phyloP scores from a whole-genome alignment of 2,797 vertebrate species.

The Lindbergichthys nudifrons region DNA sequence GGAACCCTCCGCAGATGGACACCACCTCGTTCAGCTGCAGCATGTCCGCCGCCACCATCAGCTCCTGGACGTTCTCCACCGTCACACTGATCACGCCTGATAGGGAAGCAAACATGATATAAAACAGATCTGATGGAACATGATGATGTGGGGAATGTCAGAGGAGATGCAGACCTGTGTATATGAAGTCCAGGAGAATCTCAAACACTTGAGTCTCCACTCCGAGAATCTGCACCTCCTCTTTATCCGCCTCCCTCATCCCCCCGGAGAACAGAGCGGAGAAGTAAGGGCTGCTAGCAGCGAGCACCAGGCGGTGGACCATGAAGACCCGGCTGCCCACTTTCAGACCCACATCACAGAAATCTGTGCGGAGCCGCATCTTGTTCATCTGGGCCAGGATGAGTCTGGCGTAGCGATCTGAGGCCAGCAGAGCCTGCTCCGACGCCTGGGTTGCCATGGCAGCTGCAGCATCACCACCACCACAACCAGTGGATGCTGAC shows the following conservation, averaged over 20 bases:
- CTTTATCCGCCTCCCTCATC: slow-evolving; percentile 93
- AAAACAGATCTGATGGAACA: background rate
- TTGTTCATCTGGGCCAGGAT: slow-evolving; percentile 95
- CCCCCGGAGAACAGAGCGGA: slow-evolving; percentile 92
- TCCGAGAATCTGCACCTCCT: slow-evolving; percentile 92
- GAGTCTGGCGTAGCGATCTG: slow-evolving; percentile 89
- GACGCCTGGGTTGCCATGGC: slow-evolving; percentile 59
- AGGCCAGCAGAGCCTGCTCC: slow-evolving; percentile 81
- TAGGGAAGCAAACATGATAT: background rate
- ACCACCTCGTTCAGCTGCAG: slow-evolving; percentile 95
- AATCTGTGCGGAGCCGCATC: slow-evolving; percentile 89
- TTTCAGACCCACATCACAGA: slow-evolving; percentile 93
- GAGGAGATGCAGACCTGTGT: slow-evolving; percentile 81
- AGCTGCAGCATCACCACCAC: slow-evolving; percentile 46
- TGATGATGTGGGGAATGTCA: background rate
- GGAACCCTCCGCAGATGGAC: slow-evolving; percentile 93
- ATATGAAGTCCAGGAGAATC: slow-evolving; percentile 94
- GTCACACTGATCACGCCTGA: slow-evolving; percentile 90
- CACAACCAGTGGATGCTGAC: slow-evolving; percentile 49
- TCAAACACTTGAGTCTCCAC: slow-evolving; percentile 91
- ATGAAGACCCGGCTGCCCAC: slow-evolving; percentile 88
- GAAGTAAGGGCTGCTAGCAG: slow-evolving; percentile 97
- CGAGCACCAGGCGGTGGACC: slow-evolving; percentile 93
- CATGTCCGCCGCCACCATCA: slow-evolving; percentile 98
- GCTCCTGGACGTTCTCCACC: slow-evolving; percentile 94